Conservation (phyloP, 1,140 invertebrate species). For the Babylonia areolata region DNA sequence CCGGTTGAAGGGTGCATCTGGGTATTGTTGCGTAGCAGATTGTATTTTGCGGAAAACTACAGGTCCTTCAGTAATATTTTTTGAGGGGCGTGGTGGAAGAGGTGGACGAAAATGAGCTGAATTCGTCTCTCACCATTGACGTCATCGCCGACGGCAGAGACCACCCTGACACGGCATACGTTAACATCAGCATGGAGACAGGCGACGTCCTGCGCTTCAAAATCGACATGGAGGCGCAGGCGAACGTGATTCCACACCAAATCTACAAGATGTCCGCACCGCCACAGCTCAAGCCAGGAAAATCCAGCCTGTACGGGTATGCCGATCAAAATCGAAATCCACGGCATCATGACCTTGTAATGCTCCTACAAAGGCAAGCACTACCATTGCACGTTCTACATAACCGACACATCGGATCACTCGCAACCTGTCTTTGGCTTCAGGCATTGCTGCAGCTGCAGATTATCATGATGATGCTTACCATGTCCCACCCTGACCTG, state of each 20-base stretch:
- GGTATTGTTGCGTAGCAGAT: too few species aligned
- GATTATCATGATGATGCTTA: slow-evolving; percentile 9
- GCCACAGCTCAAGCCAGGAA: slow-evolving; percentile 12
- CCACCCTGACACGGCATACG: background rate
- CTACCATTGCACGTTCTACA: background rate
- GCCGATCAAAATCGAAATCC: background rate
- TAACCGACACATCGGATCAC: background rate
- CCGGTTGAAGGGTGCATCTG: too few species aligned
- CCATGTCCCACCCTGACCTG: slow-evolving; percentile 34
- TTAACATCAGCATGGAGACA: slow-evolving; percentile 50
- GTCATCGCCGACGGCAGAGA: too few species aligned
- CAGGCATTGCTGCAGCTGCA: slow-evolving; percentile 1
- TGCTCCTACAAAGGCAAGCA: background rate
- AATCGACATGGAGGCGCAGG: slow-evolving; percentile 45
- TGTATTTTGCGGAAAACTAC: too few species aligned
- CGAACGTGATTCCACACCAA: slow-evolving; percentile 32
- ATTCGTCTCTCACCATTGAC: too few species aligned
- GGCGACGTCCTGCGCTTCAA: too few species aligned
- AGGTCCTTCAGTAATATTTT: too few species aligned
- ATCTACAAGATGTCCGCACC: slow-evolving; percentile 45
- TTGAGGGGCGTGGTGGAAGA: too few species aligned
- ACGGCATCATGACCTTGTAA: background rate
- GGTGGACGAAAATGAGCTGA: too few species aligned
- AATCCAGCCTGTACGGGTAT: background rate
- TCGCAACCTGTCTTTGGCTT: slow-evolving; percentile 18